These are phyloP conservation scores for Rhynchopsitta pachyrhyncha DNA, from an alignment of 2,113 vertebrate genomes.

Conservation along the genomic window DNA sequence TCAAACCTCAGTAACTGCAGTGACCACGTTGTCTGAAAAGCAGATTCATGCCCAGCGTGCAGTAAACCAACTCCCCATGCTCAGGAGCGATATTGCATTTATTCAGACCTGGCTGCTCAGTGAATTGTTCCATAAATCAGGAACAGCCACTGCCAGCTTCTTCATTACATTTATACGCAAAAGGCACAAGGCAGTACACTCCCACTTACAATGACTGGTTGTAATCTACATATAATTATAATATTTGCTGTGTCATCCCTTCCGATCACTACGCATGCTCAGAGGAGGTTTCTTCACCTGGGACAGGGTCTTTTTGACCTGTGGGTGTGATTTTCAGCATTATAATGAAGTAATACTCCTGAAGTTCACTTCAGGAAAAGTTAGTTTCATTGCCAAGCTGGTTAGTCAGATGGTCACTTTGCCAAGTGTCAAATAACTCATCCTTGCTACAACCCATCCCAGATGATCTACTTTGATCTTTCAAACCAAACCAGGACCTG, in stretches of 20 bases:
- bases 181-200: background rate
- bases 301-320: background rate
- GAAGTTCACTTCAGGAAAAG: background rate
- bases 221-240: background rate
- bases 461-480: background rate
- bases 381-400: background rate
- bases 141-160: background rate
- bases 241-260: background rate
- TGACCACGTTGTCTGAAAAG: background rate
- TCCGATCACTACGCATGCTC: background rate
- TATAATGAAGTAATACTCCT: background rate
- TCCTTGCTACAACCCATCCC: background rate
- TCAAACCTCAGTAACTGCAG: background rate
- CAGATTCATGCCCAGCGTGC: background rate
- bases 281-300: background rate
- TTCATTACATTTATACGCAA: background rate
- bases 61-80: background rate
- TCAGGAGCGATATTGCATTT: background rate
- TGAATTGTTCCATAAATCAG: background rate
- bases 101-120: background rate
- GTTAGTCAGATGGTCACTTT: background rate
- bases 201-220: background rate
- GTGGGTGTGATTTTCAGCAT: background rate
- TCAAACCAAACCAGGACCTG: background rate
- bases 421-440: background rate